Base-by-base conservation (phyloP, 2,113 vertebrate species). In the Echinops telfairi region DNA sequence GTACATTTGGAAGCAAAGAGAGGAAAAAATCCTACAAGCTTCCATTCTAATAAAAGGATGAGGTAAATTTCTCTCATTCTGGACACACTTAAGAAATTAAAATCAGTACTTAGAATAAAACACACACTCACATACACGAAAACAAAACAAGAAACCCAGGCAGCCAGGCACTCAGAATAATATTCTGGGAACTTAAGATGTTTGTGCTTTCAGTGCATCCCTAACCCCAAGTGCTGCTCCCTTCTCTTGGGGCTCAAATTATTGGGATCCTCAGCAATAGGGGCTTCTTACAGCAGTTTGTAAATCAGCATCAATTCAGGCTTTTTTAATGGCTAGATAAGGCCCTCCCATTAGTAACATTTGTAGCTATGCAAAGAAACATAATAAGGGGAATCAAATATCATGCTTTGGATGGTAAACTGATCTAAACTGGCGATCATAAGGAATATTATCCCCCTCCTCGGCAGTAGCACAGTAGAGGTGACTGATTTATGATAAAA, bases 301-400 rank as follows among this genome's bases (percentile, higher is more conserved):
- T 23, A 70, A 81, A 43, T 77, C 38, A 22, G 89, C 20, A 53
- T 36, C 84, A 89, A 36, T 11, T 27, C 25, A 62, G 57, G 58
- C 33, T 83, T 84, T 95, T 88, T 80, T 25, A 93, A 93, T 31
- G 60, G 83, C 79, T 64, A 87, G 91, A 90, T 86, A 90, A 96
- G 89, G 83, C 92, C 91, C 81, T 6, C 3, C 78, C 84, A 93
- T n/a, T 64, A 94, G 38, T 91, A 97, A 84, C 92, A 95, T 93
- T 89, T 96, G 92, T 93, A 95, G 96, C 94, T 95, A 90, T 0
- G 68, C 86, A 92, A 92, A 93, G 97, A 95, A 97, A 97, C 58
- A 96, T 12, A 78, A 94, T 88, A 97, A 96, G 81, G 96, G 88
- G 92, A 81, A 96, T 96, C 87, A 91, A 96, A 76, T 94, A 20